These are phyloP conservation scores for Fopius arisanus DNA, from an alignment of 1,140 invertebrate species.

Conservation along the genomic window DNA sequence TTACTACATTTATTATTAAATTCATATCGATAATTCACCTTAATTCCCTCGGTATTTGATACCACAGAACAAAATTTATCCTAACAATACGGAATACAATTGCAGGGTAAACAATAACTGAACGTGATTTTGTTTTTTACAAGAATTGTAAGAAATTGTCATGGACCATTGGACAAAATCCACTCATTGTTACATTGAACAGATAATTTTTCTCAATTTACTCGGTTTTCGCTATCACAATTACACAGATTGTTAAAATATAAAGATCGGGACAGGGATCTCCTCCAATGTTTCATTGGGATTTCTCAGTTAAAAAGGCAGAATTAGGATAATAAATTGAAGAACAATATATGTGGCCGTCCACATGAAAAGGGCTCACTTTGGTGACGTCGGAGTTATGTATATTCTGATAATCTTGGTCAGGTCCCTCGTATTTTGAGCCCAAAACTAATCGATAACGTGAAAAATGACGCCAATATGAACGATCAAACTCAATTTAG, in stretches of 20 bases:
- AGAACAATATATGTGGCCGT: neutral
- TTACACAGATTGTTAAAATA: neutral
- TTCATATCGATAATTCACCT: neutral
- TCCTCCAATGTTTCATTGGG: neutral
- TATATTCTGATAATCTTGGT: no score
- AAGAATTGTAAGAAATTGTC: neutral
- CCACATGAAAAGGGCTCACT: no score
- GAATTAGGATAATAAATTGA: neutral
- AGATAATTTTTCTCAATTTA: neutral
- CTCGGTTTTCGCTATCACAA: neutral
- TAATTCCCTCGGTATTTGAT: neutral
- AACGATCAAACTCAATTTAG: no score
- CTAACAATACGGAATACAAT: neutral
- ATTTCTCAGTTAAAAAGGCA: neutral
- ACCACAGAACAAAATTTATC: neutral
- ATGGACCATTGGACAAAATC: neutral
- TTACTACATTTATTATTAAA: neutral
- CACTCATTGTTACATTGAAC: neutral
- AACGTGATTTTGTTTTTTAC: neutral
- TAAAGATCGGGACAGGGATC: neutral
- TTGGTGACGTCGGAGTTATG: no score
- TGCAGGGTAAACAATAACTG: neutral
- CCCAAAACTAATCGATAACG: no score
- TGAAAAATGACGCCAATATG: no score
- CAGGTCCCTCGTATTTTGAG: no score